These are phyloP conservation scores for Spodoptera exigua DNA, from an alignment of 2,888 invertebrate species.

Conservation along the genomic window DNA sequence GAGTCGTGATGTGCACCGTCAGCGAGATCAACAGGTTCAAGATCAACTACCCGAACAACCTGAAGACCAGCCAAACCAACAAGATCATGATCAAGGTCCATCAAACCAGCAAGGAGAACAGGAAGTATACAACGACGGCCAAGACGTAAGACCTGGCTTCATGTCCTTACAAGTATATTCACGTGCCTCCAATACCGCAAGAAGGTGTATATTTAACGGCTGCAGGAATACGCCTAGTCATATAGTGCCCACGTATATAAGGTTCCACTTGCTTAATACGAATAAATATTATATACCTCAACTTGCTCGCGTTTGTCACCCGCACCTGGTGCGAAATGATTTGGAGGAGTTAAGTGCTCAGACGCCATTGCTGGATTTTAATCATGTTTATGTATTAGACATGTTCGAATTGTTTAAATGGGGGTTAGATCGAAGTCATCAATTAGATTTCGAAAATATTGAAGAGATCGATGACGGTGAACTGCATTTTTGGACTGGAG, in stretches of 20 bases:
- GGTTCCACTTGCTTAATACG: slow-evolving; percentile 17
- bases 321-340: slow-evolving; percentile 26
- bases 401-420: slow-evolving; percentile 39
- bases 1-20: slow-evolving; percentile 12
- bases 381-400: slow-evolving; percentile 34
- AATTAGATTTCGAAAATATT: slow-evolving; percentile 36
- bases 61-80: slow-evolving; percentile 11
- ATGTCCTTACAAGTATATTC: slow-evolving; percentile 12
- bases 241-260: too few species aligned
- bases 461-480: slow-evolving; percentile 36
- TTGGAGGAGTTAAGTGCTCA: slow-evolving; percentile 23
- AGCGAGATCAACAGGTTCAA: slow-evolving; percentile 14
- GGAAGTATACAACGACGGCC: slow-evolving; percentile 18
- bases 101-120: slow-evolving; percentile 20
- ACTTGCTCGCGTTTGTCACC: slow-evolving; percentile 27
- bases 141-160: slow-evolving; percentile 17
- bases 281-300: slow-evolving; percentile 28
- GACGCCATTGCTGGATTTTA: slow-evolving; percentile 23
- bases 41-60: slow-evolving; percentile 12
- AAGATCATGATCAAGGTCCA: too few species aligned
- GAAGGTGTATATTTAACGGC: too few species aligned
- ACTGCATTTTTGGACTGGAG: slow-evolving; percentile 37
- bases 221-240: too few species aligned
- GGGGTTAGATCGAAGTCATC: slow-evolving; percentile 25
- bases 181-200: slow-evolving; percentile 14